Evolutionary conservation across 2,888 invertebrate species (phyloP).

Genomic region (Synergus umbraculus): DNA sequence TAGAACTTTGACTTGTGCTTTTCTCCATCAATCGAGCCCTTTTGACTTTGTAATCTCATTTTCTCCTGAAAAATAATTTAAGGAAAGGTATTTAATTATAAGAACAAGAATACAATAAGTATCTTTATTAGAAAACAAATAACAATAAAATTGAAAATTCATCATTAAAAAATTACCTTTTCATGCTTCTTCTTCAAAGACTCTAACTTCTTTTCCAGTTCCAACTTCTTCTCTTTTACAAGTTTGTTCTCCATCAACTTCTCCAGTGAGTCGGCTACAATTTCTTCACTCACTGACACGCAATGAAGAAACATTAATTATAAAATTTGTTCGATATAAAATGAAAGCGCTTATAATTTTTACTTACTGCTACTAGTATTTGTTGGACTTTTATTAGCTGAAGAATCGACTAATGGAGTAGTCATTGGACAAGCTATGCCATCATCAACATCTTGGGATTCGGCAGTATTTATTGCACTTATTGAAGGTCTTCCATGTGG

Average conservation of each 20-base stretch:
- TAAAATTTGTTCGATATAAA: not conserved
- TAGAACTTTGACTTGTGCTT: slow-evolving; percentile 85
- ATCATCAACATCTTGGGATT: slow-evolving; percentile 71
- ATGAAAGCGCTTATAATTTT: not conserved
- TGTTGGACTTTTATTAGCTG: slow-evolving; percentile 69
- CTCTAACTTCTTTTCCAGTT: slow-evolving; percentile 93
- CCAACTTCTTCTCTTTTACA: slow-evolving; percentile 89
- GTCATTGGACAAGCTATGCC: slow-evolving; percentile 59
- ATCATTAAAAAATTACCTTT: slow-evolving; percentile 77
- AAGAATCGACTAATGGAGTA: slow-evolving; percentile 60
- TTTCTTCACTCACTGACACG: slow-evolving; percentile 74
- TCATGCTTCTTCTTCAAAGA: slow-evolving; percentile 89
- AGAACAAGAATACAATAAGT: slow-evolving; percentile 7
- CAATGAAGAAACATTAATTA: not conserved
- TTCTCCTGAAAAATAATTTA: slow-evolving; percentile 78
- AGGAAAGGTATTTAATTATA: not conserved
- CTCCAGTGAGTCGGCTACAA: slow-evolving; percentile 88
- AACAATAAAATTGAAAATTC: slow-evolving; percentile 37
- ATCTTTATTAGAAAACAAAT: not conserved
- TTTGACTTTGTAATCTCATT: slow-evolving; percentile 80
- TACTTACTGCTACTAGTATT: slow-evolving; percentile 67
- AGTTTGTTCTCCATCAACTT: slow-evolving; percentile 89
- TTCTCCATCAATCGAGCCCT: slow-evolving; percentile 81
- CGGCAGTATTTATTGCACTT: slow-evolving; percentile 64
- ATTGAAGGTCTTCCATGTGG: slow-evolving; percentile 70